A percentile compares a stretch with the other conserved stretches of the same genome.
Conservation (phyloP, 2,888 invertebrate species). For the Xylocampa areola region DNA sequence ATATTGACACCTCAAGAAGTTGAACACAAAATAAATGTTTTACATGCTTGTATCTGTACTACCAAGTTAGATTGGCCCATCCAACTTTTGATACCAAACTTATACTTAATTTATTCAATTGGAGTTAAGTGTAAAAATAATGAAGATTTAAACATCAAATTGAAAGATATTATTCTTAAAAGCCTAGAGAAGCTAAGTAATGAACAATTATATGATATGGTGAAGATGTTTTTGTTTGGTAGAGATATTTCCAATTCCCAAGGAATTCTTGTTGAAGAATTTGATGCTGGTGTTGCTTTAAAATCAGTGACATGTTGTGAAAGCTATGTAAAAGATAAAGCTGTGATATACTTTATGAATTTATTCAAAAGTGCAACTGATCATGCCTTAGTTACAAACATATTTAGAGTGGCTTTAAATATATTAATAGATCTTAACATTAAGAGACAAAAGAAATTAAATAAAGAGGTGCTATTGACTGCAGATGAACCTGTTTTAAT, state of each 20-base stretch:
- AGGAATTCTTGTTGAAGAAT: constrained; percentile 72
- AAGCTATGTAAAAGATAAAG: constrained; percentile 66
- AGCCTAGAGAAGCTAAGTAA: constrained; percentile 69
- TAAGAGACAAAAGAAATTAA: constrained; percentile 62
- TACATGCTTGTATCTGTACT: constrained; percentile 76
- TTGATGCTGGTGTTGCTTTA: constrained; percentile 78
- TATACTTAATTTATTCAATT: constrained; percentile 82
- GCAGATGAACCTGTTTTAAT: constrained; percentile 78
- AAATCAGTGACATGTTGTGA: constrained; percentile 65
- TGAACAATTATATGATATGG: constrained; percentile 58
- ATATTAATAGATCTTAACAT: constrained; percentile 71
- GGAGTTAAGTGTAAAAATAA: constrained; percentile 75
- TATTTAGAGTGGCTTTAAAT: constrained; percentile 75
- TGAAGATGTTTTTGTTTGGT: constrained; percentile 74
- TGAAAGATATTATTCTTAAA: constrained; percentile 77
- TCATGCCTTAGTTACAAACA: constrained; percentile 62
- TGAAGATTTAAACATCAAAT: constrained; percentile 71
- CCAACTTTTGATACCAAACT: constrained; percentile 75
- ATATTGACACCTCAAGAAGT: constrained; percentile 78
- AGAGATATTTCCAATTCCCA: constrained; percentile 33
- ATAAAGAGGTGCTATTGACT: constrained; percentile 73
- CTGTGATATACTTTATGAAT: constrained; percentile 72
- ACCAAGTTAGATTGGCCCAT: constrained; percentile 74
- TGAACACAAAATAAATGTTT: constrained; percentile 74
- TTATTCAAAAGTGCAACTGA: constrained; percentile 70